Percentiles rank a stretch among this genome's conserved stretches.
Evolutionary conservation across 2,113 vertebrate species (phyloP).

Genomic region (Anarrhichthys ocellatus): DNA sequence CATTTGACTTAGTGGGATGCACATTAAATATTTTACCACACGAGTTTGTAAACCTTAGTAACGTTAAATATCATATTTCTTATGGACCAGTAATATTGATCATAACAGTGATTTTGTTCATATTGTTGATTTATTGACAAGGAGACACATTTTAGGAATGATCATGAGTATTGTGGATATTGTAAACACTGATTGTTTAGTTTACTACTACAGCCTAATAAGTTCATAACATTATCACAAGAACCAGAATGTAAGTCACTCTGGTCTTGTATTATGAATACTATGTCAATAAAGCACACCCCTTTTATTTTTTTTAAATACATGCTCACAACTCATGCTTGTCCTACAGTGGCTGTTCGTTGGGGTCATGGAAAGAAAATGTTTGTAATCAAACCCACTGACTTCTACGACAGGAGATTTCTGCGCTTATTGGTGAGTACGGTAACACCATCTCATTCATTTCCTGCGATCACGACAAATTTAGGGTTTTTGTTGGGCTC

Average conservation of each 20-base stretch:
- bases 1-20: neutral
- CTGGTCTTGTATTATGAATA: neutral
- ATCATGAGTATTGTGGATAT: neutral
- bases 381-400: constrained; percentile 88
- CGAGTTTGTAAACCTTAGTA: neutral
- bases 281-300: neutral
- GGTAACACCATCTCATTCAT: neutral
- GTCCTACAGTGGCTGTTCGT: constrained; percentile 88
- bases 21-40: neutral
- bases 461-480: neutral
- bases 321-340: neutral
- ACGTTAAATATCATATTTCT: neutral
- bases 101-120: neutral
- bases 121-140: neutral
- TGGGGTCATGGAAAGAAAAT: constrained; percentile 89
- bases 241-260: neutral
- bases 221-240: neutral
- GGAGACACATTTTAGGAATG: neutral
- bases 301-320: neutral
- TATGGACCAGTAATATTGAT: neutral
- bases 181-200: neutral
- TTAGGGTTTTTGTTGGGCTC: neutral
- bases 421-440: constrained; percentile 87
- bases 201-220: neutral
- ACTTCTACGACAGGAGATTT: constrained; percentile 91